Evolutionary conservation across 2,113 vertebrate species (phyloP).

Genomic region (Apus apus): DNA sequence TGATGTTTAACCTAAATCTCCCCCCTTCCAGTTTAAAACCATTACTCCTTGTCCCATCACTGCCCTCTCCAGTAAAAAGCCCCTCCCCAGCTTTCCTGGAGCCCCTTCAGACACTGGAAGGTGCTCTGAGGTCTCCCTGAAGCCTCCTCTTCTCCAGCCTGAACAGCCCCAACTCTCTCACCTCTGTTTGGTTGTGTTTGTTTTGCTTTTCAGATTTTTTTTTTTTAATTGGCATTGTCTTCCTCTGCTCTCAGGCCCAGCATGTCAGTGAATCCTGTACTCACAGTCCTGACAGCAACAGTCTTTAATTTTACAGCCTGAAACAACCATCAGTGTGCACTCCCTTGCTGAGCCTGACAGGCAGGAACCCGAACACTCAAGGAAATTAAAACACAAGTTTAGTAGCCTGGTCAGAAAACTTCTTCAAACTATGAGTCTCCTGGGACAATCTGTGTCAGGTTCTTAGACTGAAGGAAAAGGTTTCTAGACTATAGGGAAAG

Average conservation of each 20-base stretch:
- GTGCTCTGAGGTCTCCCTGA: too few relatives aligned
- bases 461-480: neutral
- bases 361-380: accelerated
- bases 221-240: neutral
- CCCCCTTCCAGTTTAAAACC: too few relatives aligned
- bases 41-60: too few relatives aligned
- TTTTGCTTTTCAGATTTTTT: neutral
- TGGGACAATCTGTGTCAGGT: too few relatives aligned
- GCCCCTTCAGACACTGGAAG: too few relatives aligned
- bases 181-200: neutral
- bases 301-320: neutral
- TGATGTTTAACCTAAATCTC: too few relatives aligned
- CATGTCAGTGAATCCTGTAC: neutral
- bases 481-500: neutral
- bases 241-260: neutral
- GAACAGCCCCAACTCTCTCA: too few relatives aligned
- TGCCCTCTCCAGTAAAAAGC: too few relatives aligned
- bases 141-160: too few relatives aligned
- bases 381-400: neutral
- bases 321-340: neutral
- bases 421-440: accelerated
- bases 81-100: too few relatives aligned
- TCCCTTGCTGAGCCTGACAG: neutral
- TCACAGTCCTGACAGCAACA: neutral
- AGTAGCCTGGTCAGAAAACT: neutral